Evolutionary conservation across 37 sponge, comb jelly and placozoan genomes (phyloP), one percentile per base, ranked within the genome.

Genomic region (Crambe crambe): DNA sequence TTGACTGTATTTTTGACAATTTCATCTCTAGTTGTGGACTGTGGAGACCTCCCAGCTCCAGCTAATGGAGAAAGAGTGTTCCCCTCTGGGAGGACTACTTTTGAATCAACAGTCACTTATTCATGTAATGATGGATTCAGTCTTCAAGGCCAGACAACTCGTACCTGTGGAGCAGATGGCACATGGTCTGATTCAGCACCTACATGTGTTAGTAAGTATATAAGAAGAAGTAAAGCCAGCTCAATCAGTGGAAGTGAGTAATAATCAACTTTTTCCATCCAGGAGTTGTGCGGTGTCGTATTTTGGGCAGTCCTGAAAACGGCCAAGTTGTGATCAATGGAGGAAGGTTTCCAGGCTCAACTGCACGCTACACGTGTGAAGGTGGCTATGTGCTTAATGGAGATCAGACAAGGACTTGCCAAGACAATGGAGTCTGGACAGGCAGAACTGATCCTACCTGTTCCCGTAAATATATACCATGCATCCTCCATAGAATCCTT

Each of bases 181-280:
- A 43, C 75, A 38, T 91, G 92, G 92, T 84, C 84, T 27, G 84
- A 80, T 41, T 0, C 42, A 30, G 68, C 20, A 6, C 86, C 91
- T 51, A 18, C 26, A 9, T 91, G 91, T 42, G 36, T 44, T 6
- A 36, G 89, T 89, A 73, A 89, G 84, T 68, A 6, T 23, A 23
- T 25, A 63, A 29, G 9, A 25, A 23, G n/a, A 15, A 15, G 27
- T 15, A 23, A 9, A 25, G 32, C 37, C 25, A 37, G 65, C n/a
- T 47, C 12, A 47, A 15, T 12, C 51, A 6, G 12, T 47, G 12
- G 12, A 47, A 12, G 51, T 15, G 12, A 12, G 12, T 47, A 6
- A 47, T 47, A 61, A 61, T 8, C 63, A 61, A 29, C 4, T 8
- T 23, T 61, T 61, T 21, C 25, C 6, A 20, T 61, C n/a, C 63